Conservation (phyloP, 2,888 invertebrate genomes). For the Muscina levida region DNA sequence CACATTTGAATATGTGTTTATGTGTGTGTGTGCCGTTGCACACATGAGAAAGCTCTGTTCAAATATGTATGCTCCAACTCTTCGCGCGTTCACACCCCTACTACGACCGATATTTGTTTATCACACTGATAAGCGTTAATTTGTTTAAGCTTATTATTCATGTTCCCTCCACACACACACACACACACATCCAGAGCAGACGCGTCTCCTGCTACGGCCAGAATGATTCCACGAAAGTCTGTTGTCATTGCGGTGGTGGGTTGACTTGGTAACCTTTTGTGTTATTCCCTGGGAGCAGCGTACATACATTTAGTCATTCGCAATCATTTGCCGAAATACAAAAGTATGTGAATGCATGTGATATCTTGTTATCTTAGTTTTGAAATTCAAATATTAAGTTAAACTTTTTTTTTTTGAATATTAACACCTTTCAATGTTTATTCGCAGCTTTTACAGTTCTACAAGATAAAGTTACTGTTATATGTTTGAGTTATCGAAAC, state of each 20-base stretch:
- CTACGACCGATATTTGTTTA: constrained; percentile 45
- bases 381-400: constrained; percentile 38
- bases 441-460: background rate
- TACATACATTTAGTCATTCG: background rate
- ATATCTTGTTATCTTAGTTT: constrained; percentile 50
- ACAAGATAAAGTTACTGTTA: too few species aligned
- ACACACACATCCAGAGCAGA: background rate
- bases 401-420: constrained; percentile 37
- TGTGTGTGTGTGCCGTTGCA: background rate
- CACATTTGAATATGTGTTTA: background rate
- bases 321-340: background rate
- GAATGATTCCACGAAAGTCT: too few species aligned
- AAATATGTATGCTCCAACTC: background rate
- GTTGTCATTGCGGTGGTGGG: background rate
- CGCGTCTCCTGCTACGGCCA: background rate
- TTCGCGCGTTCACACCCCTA: constrained; percentile 2
- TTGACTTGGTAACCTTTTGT: constrained; percentile 27
- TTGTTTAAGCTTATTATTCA: constrained; percentile 50
- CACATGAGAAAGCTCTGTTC: background rate
- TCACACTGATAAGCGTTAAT: constrained; percentile 57
- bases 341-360: background rate
- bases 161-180: background rate
- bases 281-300: constrained; percentile 8
- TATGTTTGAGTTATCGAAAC: too few species aligned
- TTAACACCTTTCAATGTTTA: constrained; percentile 44